Base-by-base conservation (phyloP, 2,797 vertebrate genomes). In the Enteromius argenteus region DNA sequence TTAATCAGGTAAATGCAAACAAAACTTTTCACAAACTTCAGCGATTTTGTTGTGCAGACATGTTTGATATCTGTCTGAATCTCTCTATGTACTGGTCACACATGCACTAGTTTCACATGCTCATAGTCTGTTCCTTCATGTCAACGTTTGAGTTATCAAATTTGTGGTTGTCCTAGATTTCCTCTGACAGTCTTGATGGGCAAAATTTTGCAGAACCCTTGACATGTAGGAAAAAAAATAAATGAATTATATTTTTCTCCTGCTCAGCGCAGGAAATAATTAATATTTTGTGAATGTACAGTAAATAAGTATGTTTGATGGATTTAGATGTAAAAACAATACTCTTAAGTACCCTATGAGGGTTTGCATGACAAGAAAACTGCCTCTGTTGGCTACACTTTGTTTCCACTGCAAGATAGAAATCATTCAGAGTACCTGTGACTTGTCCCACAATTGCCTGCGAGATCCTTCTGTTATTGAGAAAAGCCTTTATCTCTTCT, bases 401-500 rank as follows among this genome's bases (percentile, higher is more conserved):
- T 49, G 11, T 44, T 23, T 10, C 21, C 32, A 58, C 13, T 66
- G 15, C 0, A 3, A 78, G n/a, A 83, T 10, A 30, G 11, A 56
- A 79, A 79, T 3, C 81, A 64, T 35, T 32, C 64, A 81, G 23
- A 39, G 23, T 93, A 96, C 96, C 96, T 95, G 96, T 96, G 42
- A 96, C 96, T 91, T 96, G 96, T 81, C 96, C 96, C 1, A 96
- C 96, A 69, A 96, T 96, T 9, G 96, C 96, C 90, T 96, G 96
- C 86, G 96, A 96, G 90, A 96, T 96, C 91, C 96, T 93, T 86
- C 96, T 93, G 79, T 95, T 96, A 92, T 96, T 96, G 60, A 96
- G 95, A 91, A 96, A 96, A 1, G 93, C 93, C 90, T 96, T 96
- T 91, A 96, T 96, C 90, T 96, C 96, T 78, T 96, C 96, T 90